Conservation (phyloP, 1,140 invertebrate species). For the Steinernema feltiae region DNA sequence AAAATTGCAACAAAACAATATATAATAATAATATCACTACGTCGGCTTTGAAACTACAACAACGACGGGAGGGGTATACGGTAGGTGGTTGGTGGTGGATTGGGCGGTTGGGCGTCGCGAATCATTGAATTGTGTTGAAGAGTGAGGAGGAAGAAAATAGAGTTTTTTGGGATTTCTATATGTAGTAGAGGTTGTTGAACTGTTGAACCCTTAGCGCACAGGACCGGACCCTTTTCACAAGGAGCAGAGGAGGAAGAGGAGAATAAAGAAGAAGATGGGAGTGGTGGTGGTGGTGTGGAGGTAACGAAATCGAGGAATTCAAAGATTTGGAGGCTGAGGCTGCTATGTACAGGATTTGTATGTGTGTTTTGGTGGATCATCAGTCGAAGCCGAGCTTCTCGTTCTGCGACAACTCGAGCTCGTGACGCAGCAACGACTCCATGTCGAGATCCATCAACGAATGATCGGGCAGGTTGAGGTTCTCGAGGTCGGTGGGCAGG, state of each 20-base stretch:
- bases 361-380: background rate
- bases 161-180: background rate
- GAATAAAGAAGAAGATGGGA: no score
- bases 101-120: background rate
- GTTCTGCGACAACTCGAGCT: slow-evolving; percentile 17
- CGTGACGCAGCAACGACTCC: slow-evolving; percentile 40
- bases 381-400: slow-evolving; percentile 9
- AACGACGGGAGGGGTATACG: background rate
- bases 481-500: slow-evolving; percentile 40
- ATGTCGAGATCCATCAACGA: slow-evolving; percentile 44
- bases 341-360: background rate
- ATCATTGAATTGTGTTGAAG: background rate
- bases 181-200: background rate
- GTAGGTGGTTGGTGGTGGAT: background rate
- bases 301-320: background rate
- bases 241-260: background rate
- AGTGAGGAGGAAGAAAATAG: background rate
- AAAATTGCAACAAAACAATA: background rate
- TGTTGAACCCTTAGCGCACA: background rate
- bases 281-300: no score
- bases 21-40: background rate
- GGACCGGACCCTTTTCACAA: background rate
- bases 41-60: background rate
- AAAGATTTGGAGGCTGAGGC: background rate
- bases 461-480: slow-evolving; percentile 38